Evolutionary conservation across 2,797 vertebrate species (phyloP).

Genomic region (Distichodus sexfasciatus): DNA sequence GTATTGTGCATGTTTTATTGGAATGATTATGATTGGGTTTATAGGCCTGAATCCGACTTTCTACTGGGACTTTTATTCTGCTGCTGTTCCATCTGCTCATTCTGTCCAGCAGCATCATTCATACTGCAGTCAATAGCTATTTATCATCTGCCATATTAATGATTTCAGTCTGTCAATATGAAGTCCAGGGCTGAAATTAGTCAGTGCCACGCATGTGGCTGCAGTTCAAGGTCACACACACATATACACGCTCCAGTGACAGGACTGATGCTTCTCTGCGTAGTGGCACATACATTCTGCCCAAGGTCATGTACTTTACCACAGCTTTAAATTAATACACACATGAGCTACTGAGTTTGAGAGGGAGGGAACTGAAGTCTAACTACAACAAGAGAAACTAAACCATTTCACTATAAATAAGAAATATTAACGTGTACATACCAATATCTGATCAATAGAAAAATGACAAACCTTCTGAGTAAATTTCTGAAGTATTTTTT

Average conservation of each 20-base stretch:
- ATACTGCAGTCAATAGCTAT: constrained; percentile 68
- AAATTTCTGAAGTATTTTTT: too few species aligned
- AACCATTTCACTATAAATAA: too few species aligned
- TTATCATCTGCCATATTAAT: constrained; percentile 79
- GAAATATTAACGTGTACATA: too few species aligned
- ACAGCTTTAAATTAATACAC: constrained; percentile 76
- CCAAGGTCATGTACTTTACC: constrained; percentile 76
- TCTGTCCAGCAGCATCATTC: constrained; percentile 43
- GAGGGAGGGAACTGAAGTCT: constrained; percentile 61
- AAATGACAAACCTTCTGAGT: too few species aligned
- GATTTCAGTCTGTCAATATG: constrained; percentile 78
- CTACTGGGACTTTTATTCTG: constrained; percentile 10
- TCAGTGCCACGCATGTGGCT: constrained; percentile 72
- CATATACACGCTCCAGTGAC: constrained; percentile 60
- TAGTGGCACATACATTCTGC: constrained; percentile 63
- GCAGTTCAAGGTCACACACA: constrained; percentile 72
- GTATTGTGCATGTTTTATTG: background rate
- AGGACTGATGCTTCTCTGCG: constrained; percentile 73
- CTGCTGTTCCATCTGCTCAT: constrained; percentile 10
- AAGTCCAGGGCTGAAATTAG: constrained; percentile 76
- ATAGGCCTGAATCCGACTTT: background rate
- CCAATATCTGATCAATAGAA: background rate
- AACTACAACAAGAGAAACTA: constrained; percentile 36
- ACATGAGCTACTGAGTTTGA: constrained; percentile 71
- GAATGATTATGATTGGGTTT: background rate